phyloP scores from a whole-genome alignment of 1,140 invertebrate species.

The Drosophila rufa region DNA sequence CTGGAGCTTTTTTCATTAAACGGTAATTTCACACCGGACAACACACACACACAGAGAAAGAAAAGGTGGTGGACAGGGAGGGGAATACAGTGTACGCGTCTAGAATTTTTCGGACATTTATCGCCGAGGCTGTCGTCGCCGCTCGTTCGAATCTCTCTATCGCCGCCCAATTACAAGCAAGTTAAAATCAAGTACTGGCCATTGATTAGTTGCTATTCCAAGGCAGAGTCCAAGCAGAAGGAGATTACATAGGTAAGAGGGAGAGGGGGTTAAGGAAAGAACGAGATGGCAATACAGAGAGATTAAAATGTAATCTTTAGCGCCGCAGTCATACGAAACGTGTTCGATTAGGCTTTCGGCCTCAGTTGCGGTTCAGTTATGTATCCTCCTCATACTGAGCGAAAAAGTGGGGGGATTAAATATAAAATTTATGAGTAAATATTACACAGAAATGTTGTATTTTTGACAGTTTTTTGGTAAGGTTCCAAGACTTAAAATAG shows the following conservation, averaged over 20 bases:
- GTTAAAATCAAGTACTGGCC: slow-evolving; percentile 81
- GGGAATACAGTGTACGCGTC: slow-evolving; percentile 49
- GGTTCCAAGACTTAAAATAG: too few species aligned
- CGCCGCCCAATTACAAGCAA: slow-evolving; percentile 80
- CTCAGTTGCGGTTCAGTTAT: slow-evolving; percentile 18
- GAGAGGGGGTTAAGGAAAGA: not conserved
- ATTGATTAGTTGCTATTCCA: slow-evolving; percentile 71
- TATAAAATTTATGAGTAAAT: too few species aligned
- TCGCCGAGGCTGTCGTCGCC: slow-evolving; percentile 61
- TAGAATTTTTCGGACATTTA: slow-evolving; percentile 80
- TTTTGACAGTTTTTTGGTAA: too few species aligned
- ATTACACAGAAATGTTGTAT: not conserved
- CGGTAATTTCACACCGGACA: slow-evolving; percentile 73
- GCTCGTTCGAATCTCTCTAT: slow-evolving; percentile 55
- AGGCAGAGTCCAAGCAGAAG: not conserved
- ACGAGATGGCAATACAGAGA: slow-evolving; percentile 30
- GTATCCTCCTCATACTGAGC: not conserved
- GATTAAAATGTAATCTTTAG: slow-evolving; percentile 83
- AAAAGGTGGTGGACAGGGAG: not conserved
- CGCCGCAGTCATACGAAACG: slow-evolving; percentile 81
- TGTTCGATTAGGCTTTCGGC: slow-evolving; percentile 74
- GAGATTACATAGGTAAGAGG: not conserved
- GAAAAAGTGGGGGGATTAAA: not conserved
- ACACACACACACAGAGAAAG: slow-evolving; percentile 8
- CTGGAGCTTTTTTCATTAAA: slow-evolving; percentile 74